Base-by-base conservation (phyloP, 92 coral and sea anemone species). In the Galaxea fascicularis region DNA sequence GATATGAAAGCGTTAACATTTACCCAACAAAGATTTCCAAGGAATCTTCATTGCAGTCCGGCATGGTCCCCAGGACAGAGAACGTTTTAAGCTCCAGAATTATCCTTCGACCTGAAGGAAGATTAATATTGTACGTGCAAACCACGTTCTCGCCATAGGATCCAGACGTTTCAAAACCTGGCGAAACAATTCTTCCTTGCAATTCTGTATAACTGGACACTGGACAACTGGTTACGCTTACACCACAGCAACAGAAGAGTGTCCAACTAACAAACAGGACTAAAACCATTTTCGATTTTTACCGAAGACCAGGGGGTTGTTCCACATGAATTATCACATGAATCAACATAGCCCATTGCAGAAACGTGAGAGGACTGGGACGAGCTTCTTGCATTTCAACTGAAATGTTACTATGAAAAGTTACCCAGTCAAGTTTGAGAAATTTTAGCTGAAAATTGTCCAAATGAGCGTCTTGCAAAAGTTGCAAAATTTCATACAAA, bases 21-120 rank as follows among this genome's bases (percentile, higher is more conserved):
- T 72, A 86, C 93, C 93, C 90, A 13, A 90, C 88, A 24, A 29
- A 45, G 58, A 90, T 77, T 75, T 90, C 90, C 67, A 90, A 45
- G 22, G 81, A 90, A 58, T 80, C 93, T 59, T 85, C 76, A 3
- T 26, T 20, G 75, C 93, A 90, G 10, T 68, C 30, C 10, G 93
- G 93, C 93, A 90, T 86, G 0, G 17, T 25, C 41, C 93, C 93
- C 68, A 60, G 35, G 18, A 90, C 28, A 25, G 57, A 25, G 13
- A 90, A 71, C 3, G 31, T 70, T 52, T 58, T 82, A 52, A 90
- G 67, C 9, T 78, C 66, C 18, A 90, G 47, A 64, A 44, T 69
- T 6, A 76, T 82, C 16, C 93, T 86, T 17, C 44, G 59, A 28
- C 87, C 87, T 16, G 25, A 60, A 7, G 87, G 64, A 26, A 90